Conservation (phyloP, 2,797 vertebrate genomes). For the Heliangelus exortis region DNA sequence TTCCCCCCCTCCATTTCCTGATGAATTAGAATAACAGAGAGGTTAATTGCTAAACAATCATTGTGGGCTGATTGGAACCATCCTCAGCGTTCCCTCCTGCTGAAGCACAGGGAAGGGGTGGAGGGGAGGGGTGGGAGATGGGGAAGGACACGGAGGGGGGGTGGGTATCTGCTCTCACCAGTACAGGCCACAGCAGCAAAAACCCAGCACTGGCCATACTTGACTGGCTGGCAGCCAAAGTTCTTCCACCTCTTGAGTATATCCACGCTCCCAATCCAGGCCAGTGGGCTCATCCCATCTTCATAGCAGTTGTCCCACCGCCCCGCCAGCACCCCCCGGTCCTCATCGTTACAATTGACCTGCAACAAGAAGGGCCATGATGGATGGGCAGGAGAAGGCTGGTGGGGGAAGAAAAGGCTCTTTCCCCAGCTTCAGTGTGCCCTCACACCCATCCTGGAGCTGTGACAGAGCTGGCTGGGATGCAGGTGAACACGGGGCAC, state of each 20-base stretch:
- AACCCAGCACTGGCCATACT: slow-evolving; percentile 97
- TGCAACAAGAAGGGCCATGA: slow-evolving; percentile 26
- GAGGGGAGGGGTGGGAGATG: neutral
- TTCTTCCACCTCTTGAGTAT: slow-evolving; percentile 88
- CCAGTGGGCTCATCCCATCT: slow-evolving; percentile 88
- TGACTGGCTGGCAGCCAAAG: slow-evolving; percentile 85
- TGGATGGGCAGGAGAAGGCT: neutral
- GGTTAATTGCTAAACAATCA: neutral
- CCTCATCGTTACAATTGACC: slow-evolving; percentile 92
- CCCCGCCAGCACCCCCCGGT: slow-evolving; percentile 88
- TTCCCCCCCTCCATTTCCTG: neutral
- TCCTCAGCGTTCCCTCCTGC: neutral
- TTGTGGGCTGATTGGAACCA: neutral
- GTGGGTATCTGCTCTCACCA: slow-evolving; percentile 73
- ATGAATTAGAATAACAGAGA: neutral
- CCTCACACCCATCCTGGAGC: neutral
- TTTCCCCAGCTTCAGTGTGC: accelerated
- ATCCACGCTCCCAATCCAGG: slow-evolving; percentile 91
- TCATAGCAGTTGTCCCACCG: slow-evolving; percentile 84
- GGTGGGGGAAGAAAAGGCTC: neutral
- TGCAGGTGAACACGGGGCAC: accelerated
- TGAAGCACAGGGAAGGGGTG: neutral
- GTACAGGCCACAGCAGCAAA: slow-evolving; percentile 95
- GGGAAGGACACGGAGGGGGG: neutral
- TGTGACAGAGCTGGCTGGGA: neutral